Percentiles rank a stretch among this genome's conserved stretches.
Conservation (phyloP, 1,140 invertebrate genomes). For the Drosophila nebulosa region DNA sequence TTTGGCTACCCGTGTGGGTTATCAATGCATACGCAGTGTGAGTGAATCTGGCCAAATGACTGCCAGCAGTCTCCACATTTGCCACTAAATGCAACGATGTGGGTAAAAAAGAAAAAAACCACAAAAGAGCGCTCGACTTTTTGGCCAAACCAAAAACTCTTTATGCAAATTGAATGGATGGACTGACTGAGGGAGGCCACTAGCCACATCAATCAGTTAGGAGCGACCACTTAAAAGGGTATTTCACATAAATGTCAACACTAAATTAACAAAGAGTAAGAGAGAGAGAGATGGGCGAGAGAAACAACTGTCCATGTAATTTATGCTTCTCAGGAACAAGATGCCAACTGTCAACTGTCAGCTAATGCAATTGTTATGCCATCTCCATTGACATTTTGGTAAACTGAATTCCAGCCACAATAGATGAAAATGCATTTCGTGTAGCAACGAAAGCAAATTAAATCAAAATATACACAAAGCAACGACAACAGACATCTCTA, state of each 20-base stretch:
- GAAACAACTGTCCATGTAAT: conserved; percentile 28
- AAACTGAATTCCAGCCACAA: conserved; percentile 39
- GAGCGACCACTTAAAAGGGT: conserved; percentile 45
- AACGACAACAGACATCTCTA: conserved; percentile 41
- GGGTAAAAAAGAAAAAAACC: conserved; percentile 20
- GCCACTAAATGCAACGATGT: conserved; percentile 9
- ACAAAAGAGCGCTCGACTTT: conserved; percentile 27
- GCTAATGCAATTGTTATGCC: conserved; percentile 58
- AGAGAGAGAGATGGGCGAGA: neutral
- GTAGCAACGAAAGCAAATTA: conserved; percentile 52
- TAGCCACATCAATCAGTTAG: conserved; percentile 57
- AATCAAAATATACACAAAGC: conserved; percentile 65
- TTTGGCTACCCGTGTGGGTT: neutral
- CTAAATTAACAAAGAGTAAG: conserved; percentile 49
- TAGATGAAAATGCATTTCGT: conserved; percentile 46
- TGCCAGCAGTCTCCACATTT: neutral
- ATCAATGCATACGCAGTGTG: conserved; percentile 30
- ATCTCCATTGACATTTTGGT: conserved; percentile 50
- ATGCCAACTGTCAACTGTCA: conserved; percentile 56
- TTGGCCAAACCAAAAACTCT: conserved; percentile 1
- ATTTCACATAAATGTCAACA: conserved; percentile 72
- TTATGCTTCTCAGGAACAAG: conserved; percentile 31
- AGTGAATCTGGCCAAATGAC: conserved; percentile 8
- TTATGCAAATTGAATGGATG: conserved; percentile 35
- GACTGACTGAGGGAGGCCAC: neutral